A percentile compares a stretch with the other conserved stretches of the same genome.
These are phyloP conservation scores for Andrena trimmerana DNA, from an alignment of 2,888 invertebrate species.

Conservation along the genomic window DNA sequence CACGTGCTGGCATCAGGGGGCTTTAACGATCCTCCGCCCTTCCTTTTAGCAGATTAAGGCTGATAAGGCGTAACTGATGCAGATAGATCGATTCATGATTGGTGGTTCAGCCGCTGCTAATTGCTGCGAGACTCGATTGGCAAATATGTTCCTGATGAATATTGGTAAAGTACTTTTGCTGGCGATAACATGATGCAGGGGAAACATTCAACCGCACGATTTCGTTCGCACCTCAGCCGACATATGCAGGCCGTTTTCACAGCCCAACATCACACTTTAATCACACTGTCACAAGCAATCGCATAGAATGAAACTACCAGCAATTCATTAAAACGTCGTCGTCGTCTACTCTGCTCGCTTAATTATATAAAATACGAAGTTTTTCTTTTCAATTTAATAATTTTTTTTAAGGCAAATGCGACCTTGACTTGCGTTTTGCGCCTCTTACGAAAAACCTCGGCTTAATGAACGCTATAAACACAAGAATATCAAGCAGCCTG, in stretches of 20 bases:
- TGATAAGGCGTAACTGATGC: conserved; percentile 57
- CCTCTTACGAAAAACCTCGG: not conserved
- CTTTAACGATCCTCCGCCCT: conserved; percentile 53
- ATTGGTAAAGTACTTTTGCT: conserved; percentile 12
- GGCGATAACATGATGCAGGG: conserved; percentile 1
- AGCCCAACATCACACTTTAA: conserved; percentile 2
- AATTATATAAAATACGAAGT: not conserved
- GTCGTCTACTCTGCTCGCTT: not conserved
- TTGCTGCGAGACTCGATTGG: conserved; percentile 30
- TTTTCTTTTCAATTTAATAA: not conserved
- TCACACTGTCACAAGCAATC: not conserved
- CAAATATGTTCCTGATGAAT: conserved; percentile 29
- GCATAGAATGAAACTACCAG: not conserved
- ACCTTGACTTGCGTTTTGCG: not conserved
- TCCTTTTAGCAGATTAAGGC: conserved; percentile 64
- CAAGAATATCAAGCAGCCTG: not conserved
- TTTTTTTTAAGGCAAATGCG: not conserved
- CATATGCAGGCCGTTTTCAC: not conserved
- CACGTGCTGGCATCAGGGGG: conserved; percentile 39
- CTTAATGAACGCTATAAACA: conserved; percentile 27
- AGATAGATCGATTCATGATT: conserved; percentile 65
- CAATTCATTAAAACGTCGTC: not conserved
- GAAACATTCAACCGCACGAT: conserved; percentile 4
- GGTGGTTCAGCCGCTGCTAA: conserved; percentile 40
- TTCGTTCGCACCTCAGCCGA: not conserved